Base-by-base conservation (phyloP, 2,113 vertebrate genomes). In the Puffinus mauretanicus region DNA sequence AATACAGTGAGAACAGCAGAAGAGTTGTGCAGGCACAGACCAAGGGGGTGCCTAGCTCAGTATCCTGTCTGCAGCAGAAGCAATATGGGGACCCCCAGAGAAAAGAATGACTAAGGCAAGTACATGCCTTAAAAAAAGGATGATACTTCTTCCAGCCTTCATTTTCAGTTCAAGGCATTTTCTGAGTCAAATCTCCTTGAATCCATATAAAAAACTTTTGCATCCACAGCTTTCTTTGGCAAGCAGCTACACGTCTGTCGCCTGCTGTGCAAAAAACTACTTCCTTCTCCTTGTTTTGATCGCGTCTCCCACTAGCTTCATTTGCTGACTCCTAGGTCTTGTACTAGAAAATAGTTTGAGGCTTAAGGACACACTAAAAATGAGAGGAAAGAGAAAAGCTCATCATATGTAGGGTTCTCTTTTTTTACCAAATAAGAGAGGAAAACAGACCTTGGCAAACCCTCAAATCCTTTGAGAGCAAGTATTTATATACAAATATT, bases 221-320 rank as follows among this genome's bases (percentile, higher is more conserved):
- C 49, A 83, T 94, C 49, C 60, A 62, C 80, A 66, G 64, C 72
- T 94, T 91, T 3, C 82, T 75, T 81, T 95, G 88, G 88, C 83
- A 92, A 58, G 66, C 42, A 81, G 51, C 49, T 93, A 44, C 64
- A 20, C 0, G 3, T 70, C 86, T 94, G 54, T 44, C 18, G 4
- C 71, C 62, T 73, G 76, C 67, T 92, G 93, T 75, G 82, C 6
- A 5, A 88, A 92, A 86, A 62, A 11, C 16, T 27, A 34, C 62
- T 93, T 93, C 88, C 62, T 90, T 86, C 86, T 70, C 71, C 86
- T 86, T 94, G 72, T 81, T 88, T 94, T 71, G 20, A 64, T 83
- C 1, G 1, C 4, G 6, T 82, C 80, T 92, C 93, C 67, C 76
- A 81, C 40, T 22, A 81, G 42, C 55, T 81, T 77, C 40, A 25